phyloP scores from a whole-genome alignment of 2,113 vertebrate genomes.

The Corythornis madagascariensis region DNA sequence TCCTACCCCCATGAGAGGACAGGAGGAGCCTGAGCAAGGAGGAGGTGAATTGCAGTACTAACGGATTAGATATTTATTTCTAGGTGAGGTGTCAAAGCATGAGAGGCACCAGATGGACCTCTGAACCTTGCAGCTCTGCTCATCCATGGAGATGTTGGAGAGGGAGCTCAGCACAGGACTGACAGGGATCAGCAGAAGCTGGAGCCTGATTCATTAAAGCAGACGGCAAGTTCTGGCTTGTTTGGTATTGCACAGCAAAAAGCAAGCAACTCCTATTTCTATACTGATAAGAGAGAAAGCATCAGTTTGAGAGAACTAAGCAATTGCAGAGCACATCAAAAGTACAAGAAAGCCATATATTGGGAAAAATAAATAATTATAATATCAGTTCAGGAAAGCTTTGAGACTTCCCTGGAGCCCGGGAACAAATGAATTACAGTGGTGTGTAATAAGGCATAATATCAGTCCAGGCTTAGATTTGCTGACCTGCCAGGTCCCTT shows the following conservation, averaged over 20 bases:
- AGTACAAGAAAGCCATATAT: not conserved
- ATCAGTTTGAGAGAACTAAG: not conserved
- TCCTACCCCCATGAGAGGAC: not conserved
- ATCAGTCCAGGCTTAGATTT: not conserved
- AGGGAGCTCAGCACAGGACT: not conserved
- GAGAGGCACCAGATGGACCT: not conserved
- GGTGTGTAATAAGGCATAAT: constrained; percentile 6
- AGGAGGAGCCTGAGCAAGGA: not conserved
- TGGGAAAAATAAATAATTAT: not conserved
- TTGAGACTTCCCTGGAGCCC: not conserved
- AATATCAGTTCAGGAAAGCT: not conserved
- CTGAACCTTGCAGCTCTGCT: not conserved
- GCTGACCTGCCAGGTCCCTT: constrained; percentile 34
- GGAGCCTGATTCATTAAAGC: not conserved
- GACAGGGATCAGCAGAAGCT: not conserved
- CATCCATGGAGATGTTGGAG: accelerated
- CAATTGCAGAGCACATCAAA: not conserved
- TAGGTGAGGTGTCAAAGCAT: not conserved
- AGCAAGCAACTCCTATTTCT: not conserved
- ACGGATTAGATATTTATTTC: not conserved
- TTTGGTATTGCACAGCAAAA: not conserved
- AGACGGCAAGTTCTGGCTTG: constrained; percentile 3
- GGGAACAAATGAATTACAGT: not conserved
- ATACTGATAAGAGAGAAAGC: not conserved
- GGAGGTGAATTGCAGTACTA: not conserved